A percentile compares a stretch with the other conserved stretches of the same genome.
These are phyloP conservation scores for Sylvietta virens DNA, from an alignment of 2,113 vertebrate species.

Conservation along the genomic window DNA sequence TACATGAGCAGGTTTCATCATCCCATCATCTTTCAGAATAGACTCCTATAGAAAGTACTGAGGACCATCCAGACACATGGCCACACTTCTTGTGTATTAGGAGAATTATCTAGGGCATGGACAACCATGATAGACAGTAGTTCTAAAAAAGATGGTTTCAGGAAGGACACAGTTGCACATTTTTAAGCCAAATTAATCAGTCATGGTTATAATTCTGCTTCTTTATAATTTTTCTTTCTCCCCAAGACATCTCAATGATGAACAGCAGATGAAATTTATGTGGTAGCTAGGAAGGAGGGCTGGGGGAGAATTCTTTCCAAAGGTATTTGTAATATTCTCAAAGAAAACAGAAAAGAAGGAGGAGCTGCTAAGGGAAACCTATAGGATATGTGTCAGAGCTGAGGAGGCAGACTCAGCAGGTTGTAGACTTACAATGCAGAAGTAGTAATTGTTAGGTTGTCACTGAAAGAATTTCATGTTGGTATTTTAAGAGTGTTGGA, in stretches of 20 bases:
- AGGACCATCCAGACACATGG: neutral
- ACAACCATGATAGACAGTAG: neutral
- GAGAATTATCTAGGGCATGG: neutral
- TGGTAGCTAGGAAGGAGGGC: neutral
- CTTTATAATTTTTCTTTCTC: neutral
- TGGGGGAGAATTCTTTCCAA: neutral
- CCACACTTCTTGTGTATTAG: neutral
- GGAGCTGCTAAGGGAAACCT: neutral
- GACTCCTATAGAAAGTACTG: neutral
- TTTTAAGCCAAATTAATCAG: neutral
- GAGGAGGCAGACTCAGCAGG: neutral
- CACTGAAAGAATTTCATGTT: neutral
- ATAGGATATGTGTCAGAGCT: neutral
- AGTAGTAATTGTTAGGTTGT: neutral
- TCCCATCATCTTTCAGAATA: neutral
- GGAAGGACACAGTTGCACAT: neutral
- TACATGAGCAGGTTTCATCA: neutral
- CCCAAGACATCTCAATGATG: neutral
- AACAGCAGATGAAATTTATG: neutral
- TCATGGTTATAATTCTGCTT: neutral
- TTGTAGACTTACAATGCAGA: neutral
- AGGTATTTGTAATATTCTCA: neutral
- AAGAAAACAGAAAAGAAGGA: neutral
- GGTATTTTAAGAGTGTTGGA: neutral
- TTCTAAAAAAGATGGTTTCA: neutral